Conservation (phyloP, 1,140 invertebrate genomes). For the Bicyclus anynana region DNA sequence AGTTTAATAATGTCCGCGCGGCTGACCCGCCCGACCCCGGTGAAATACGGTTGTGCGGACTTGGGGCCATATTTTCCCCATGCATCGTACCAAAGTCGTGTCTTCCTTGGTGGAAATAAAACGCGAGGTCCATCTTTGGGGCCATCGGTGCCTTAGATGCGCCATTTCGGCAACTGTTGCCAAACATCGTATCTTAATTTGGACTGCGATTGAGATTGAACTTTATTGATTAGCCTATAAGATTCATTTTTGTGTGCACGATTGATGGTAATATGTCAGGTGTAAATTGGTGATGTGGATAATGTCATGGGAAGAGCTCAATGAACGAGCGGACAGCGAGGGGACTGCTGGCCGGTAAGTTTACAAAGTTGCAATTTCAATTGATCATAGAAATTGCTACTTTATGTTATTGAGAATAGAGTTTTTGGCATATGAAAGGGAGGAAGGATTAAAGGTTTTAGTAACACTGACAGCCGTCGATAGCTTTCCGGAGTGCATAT, state of each 20-base stretch:
- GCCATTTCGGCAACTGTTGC: conserved; percentile 44
- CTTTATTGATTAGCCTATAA: conserved; percentile 1
- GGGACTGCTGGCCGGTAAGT: conserved; percentile 63
- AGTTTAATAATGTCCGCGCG: conserved; percentile 74
- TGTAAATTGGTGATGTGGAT: conserved; percentile 46
- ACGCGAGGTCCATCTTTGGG: conserved; percentile 71
- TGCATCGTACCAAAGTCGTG: conserved; percentile 70
- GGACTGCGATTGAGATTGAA: conserved; percentile 10
- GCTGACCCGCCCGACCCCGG: conserved; percentile 58
- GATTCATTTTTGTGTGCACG: conserved; percentile 19
- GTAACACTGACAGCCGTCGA: conserved; percentile 26
- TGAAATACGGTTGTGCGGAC: conserved; percentile 72
- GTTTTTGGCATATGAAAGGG: conserved; percentile 4
- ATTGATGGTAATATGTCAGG: conserved; percentile 35
- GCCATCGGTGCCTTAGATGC: conserved; percentile 72
- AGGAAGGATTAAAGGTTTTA: conserved; percentile 9
- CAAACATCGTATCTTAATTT: conserved; percentile 33
- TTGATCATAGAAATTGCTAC: conserved; percentile 12
- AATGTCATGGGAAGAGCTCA: conserved; percentile 76
- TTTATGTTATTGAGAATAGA: conserved; percentile 6
- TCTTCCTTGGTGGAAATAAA: conserved; percentile 75
- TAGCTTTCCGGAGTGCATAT: conserved; percentile 25
- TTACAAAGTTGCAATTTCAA: conserved; percentile 31
- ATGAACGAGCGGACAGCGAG: conserved; percentile 69
- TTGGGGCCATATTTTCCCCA: conserved; percentile 69